Evolutionary conservation across 2,113 vertebrate genomes (phyloP), one percentile per base, ranked within the genome.

Genomic region (Cichladusa arquata): DNA sequence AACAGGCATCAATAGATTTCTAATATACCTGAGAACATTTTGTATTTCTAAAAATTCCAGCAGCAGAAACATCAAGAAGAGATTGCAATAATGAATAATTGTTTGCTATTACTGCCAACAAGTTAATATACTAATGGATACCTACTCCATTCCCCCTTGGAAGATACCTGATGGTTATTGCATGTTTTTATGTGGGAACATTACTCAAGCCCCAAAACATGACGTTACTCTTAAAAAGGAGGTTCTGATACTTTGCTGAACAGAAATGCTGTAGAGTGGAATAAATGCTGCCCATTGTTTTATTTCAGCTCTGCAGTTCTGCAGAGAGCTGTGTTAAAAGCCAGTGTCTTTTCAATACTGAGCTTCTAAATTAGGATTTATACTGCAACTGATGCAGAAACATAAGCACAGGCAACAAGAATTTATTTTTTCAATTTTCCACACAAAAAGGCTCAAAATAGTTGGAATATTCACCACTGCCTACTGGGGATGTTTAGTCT

Each of bases 1-100:
- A 93, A 94, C 58, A 91, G 84, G 84, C 93, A 90, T 95, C 97
- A 97, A 86, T 62, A 78, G 11, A 38, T 83, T 74, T 60, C 69
- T 69, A 86, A 28, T 62, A 58, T 61, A 92, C 71, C 62, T 84
- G 70, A 95, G 95, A 96, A 81, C 62, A 89, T 19, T 29, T 29
- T 84, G 57, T 22, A 26, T 83, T 86, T 95, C 69, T 53, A 73
- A 77, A 94, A 96, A 79, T 34, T 93, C n/a, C 25, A 62, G 81
- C 44, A 38, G 50, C 70, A 82, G 56, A 45, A 92, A 87, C 42
- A 8, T 74, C 72, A 65, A 42, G 90, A 79, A 38, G 20, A 54
- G 79, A 78, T 54, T 57, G 50, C 76, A 64, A 54, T 42, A 56
- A 57, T 86, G 88, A 93, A 51, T 73, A 72, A 78, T 66, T 73